A percentile compares a stretch with the other conserved stretches of the same genome.
Evolutionary conservation across 64 coral and sea anemone genomes (phyloP).

Genomic region (Stichodactyla mertensii): DNA sequence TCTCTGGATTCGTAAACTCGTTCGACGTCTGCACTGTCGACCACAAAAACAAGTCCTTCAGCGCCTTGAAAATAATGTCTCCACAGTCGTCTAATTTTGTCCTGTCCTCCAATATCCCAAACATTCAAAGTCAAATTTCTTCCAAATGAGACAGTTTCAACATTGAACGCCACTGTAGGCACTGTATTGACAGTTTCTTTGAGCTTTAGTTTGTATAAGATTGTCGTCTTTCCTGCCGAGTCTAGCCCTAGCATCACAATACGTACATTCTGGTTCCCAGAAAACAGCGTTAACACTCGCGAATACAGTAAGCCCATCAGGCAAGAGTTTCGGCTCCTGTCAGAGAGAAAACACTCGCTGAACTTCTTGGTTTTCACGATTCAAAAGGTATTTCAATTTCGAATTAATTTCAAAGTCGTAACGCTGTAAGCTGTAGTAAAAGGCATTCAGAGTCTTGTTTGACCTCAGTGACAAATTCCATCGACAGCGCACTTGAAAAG

Average conservation of each 20-base stretch:
- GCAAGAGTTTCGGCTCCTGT: neutral
- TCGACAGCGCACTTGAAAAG: neutral
- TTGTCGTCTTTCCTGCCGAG: slow-evolving; percentile 91
- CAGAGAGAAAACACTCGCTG: neutral
- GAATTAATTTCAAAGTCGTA: neutral
- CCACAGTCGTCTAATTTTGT: slow-evolving; percentile 83
- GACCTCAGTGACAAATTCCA: neutral
- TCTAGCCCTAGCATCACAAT: slow-evolving; percentile 92
- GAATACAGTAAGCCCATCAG: slow-evolving; percentile 16
- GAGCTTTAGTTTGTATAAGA: slow-evolving; percentile 89
- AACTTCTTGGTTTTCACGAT: neutral
- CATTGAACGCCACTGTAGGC: slow-evolving; percentile 92
- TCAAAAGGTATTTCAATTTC: neutral
- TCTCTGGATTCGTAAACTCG: slow-evolving; percentile 60
- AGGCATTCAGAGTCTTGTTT: neutral
- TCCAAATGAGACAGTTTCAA: slow-evolving; percentile 72
- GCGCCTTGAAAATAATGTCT: slow-evolving; percentile 82
- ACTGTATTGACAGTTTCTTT: slow-evolving; percentile 87
- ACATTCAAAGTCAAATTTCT: slow-evolving; percentile 77
- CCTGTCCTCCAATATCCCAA: slow-evolving; percentile 92
- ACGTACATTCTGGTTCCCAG: slow-evolving; percentile 43
- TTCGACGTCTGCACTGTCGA: slow-evolving; percentile 75
- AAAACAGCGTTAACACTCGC: neutral
- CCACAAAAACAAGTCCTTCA: slow-evolving; percentile 80
- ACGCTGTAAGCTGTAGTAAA: neutral